These are phyloP conservation scores for Sarcophaga rosellei DNA, from an alignment of 2,888 invertebrate species.

Conservation along the genomic window DNA sequence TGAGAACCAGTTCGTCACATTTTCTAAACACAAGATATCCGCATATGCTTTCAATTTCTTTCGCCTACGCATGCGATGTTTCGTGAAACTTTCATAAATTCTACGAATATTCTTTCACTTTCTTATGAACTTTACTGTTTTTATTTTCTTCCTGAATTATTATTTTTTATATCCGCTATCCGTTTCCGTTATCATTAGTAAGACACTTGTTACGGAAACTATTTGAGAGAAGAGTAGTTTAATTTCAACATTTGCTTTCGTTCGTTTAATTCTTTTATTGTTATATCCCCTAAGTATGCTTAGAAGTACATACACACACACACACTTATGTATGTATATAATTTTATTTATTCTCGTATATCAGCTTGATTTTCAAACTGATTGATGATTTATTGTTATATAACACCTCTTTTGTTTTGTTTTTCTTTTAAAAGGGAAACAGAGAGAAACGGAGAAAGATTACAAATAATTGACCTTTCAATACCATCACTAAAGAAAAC, in stretches of 20 bases:
- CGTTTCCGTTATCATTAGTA: constrained; percentile 40
- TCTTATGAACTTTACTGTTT: no score
- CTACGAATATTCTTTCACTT: no score
- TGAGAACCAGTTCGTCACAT: no score
- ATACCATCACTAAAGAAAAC: background rate
- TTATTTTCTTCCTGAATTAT: background rate
- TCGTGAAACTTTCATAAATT: no score
- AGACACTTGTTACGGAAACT: constrained; percentile 46
- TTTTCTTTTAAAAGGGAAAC: background rate
- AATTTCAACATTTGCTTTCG: background rate
- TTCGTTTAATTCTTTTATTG: constrained; percentile 22
- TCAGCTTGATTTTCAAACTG: no score
- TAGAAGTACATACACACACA: no score
- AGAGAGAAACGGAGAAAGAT: background rate
- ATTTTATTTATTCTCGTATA: no score
- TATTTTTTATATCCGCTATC: constrained; percentile 26
- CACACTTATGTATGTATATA: background rate
- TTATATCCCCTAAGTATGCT: background rate
- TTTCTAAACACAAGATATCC: no score
- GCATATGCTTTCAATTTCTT: no score
- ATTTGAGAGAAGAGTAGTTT: constrained; percentile 20
- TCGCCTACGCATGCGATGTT: no score
- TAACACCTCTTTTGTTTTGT: background rate
- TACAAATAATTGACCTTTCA: constrained; percentile 6
- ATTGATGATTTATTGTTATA: background rate